A percentile compares a stretch with the other conserved stretches of the same genome.
Conservation (phyloP, 2,113 vertebrate species). For the Ammospiza caudacuta region DNA sequence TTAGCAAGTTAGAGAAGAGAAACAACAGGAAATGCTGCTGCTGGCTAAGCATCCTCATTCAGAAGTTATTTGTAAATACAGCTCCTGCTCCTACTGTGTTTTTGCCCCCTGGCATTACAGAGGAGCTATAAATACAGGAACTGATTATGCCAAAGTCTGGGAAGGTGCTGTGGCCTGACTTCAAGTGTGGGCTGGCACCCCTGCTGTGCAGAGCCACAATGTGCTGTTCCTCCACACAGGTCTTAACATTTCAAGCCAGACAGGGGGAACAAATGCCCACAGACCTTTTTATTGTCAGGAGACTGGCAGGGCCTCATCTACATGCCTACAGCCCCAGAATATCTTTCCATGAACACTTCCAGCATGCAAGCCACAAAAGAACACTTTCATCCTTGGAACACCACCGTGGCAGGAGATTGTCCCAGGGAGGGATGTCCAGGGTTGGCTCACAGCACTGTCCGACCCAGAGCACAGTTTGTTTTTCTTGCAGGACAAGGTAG, state of each 20-base stretch:
- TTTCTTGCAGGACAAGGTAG: not conserved
- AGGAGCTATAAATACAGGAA: not conserved
- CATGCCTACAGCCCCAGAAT: not conserved
- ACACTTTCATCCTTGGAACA: not conserved
- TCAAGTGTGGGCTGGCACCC: not conserved
- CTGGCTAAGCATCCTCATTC: not conserved
- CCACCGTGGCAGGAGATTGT: not conserved
- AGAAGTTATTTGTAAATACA: not conserved
- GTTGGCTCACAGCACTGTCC: not conserved
- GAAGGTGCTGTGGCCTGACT: constrained; percentile 6
- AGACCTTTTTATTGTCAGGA: constrained; percentile 16
- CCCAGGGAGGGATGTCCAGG: not conserved
- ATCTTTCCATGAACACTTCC: constrained; percentile 22
- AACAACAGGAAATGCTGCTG: not conserved
- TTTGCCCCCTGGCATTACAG: not conserved
- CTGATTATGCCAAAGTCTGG: not conserved
- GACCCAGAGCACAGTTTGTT: not conserved
- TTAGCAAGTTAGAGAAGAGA: not conserved
- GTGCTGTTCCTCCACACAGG: not conserved
- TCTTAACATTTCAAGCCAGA: not conserved
- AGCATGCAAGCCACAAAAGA: not conserved
- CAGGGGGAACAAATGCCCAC: constrained; percentile 3
- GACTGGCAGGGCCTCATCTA: not conserved
- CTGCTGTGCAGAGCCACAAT: not conserved
- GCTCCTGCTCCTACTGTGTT: not conserved